These are phyloP conservation scores for Hipposideros armiger DNA, from an alignment of 2,113 vertebrate genomes.

Conservation along the genomic window DNA sequence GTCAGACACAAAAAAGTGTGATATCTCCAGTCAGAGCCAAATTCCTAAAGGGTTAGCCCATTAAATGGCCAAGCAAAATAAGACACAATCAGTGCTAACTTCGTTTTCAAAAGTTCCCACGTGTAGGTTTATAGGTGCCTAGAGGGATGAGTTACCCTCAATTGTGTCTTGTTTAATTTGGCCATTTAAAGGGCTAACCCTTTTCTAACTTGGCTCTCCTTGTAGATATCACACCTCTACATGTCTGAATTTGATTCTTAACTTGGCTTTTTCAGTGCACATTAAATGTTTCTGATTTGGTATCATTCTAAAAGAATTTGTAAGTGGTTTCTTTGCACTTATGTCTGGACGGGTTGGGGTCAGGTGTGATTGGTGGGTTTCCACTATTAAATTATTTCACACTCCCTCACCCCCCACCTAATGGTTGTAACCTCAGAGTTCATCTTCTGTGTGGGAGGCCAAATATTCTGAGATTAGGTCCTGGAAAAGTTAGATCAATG, in stretches of 20 bases:
- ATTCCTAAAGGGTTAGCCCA: conserved; percentile 79
- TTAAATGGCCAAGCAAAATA: conserved; percentile 86
- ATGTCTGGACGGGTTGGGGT: conserved; percentile 70
- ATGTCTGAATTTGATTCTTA: conserved; percentile 81
- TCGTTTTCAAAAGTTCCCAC: conserved; percentile 83
- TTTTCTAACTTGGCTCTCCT: conserved; percentile 84
- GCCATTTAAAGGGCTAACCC: conserved; percentile 80
- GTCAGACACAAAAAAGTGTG: conserved; percentile 84
- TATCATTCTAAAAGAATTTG: conserved; percentile 83
- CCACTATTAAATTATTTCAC: conserved; percentile 66
- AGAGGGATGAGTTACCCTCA: conserved; percentile 81
- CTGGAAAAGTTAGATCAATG: background rate
- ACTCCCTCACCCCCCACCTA: conserved; percentile 18
- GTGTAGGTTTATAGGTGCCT: conserved; percentile 74
- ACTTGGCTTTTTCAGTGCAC: conserved; percentile 74
- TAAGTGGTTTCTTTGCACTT: conserved; percentile 73
- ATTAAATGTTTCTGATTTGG: conserved; percentile 82
- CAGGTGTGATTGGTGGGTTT: conserved; percentile 69
- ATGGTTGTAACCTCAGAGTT: conserved; percentile 4
- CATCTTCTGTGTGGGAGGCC: conserved; percentile 70
- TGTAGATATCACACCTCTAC: conserved; percentile 82
- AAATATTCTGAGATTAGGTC: background rate
- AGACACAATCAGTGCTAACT: conserved; percentile 81
- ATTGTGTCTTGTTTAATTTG: conserved; percentile 86
- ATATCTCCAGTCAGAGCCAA: conserved; percentile 83